Conservation (phyloP, 2,113 vertebrate species). For the Platysteira castanea region DNA sequence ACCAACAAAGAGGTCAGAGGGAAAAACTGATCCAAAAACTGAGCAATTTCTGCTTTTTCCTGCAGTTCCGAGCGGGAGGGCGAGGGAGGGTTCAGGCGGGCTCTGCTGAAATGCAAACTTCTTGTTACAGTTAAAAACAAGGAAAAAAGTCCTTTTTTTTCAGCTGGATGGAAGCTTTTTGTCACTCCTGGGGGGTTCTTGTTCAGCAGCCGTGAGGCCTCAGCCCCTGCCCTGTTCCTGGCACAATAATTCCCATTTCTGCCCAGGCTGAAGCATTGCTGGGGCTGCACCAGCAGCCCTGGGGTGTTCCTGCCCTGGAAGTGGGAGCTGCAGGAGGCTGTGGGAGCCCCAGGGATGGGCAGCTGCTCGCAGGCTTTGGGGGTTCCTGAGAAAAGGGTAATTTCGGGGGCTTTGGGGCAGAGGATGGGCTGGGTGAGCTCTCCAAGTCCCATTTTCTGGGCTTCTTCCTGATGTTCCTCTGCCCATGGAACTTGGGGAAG, state of each 20-base stretch:
- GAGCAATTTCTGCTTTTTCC: background rate
- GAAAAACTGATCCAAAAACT: background rate
- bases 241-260: background rate
- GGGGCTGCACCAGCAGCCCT: background rate
- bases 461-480: background rate
- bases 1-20: constrained; percentile 83
- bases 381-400: background rate
- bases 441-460: background rate
- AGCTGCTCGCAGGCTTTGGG: background rate
- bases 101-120: background rate
- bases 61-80: fast-evolving
- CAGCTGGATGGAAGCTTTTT: background rate
- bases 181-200: background rate
- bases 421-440: background rate
- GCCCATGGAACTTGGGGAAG: background rate
- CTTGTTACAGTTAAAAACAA: fast-evolving
- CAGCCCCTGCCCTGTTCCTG: background rate
- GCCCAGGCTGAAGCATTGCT: fast-evolving
- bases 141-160: fast-evolving
- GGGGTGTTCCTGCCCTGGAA: background rate
- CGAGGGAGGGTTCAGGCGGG: background rate
- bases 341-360: background rate
- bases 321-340: background rate
- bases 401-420: background rate
- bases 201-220: background rate